These are phyloP conservation scores for Paedocypris micromegethes DNA, from an alignment of 2,797 vertebrate genomes.

Conservation along the genomic window DNA sequence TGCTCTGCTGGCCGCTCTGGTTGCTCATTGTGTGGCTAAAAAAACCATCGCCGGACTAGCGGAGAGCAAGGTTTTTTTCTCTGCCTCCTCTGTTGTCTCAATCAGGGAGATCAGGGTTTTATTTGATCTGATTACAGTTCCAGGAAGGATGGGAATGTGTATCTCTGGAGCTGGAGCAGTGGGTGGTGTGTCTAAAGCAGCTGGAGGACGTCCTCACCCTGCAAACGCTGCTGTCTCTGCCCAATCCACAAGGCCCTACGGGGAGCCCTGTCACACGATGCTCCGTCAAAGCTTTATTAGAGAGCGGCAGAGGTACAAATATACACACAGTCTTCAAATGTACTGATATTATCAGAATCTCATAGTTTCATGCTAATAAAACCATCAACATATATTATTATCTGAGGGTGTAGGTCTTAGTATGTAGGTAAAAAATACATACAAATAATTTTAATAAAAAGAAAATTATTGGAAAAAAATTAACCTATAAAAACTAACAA, in stretches of 20 bases:
- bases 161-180: constrained; percentile 91
- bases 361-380: neutral
- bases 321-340: neutral
- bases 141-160: constrained; percentile 88
- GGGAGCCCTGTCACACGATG: constrained; percentile 70
- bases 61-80: constrained; percentile 72
- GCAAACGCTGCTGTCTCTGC: constrained; percentile 82
- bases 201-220: constrained; percentile 89
- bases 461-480: no score
- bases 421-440: no score
- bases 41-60: constrained; percentile 70
- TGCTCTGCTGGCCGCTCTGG: constrained; percentile 80
- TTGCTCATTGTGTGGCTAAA: constrained; percentile 78
- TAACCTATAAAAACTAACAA: no score
- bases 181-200: constrained; percentile 87
- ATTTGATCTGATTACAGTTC: constrained; percentile 51
- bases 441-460: no score
- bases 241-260: constrained; percentile 55
- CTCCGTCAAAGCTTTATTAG: constrained; percentile 83
- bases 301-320: constrained; percentile 83
- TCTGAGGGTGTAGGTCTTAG: no score
- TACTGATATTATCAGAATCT: neutral
- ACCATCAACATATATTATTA: no score
- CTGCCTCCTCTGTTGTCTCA: neutral
- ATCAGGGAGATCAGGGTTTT: neutral